A percentile compares a stretch with the other conserved stretches of the same genome.
Conservation (phyloP, 2,888 invertebrate genomes). For the Colletes collaris region DNA sequence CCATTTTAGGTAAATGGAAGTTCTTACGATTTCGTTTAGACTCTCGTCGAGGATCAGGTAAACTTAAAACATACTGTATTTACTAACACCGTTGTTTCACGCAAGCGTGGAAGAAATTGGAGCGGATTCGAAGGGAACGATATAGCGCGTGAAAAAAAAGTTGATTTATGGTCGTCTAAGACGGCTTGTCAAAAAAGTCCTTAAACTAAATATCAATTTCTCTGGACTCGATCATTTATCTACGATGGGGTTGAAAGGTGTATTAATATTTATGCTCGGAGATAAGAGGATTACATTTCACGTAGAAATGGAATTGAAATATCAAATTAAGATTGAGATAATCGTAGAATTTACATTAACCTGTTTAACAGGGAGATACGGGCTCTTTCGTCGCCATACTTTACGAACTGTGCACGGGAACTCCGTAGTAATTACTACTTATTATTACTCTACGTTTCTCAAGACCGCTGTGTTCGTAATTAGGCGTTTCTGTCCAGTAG, state of each 20-base stretch:
- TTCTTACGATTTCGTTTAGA: too few relatives aligned
- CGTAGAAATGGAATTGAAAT: slow-evolving; percentile 26
- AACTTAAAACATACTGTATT: too few relatives aligned
- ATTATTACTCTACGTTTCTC: background rate
- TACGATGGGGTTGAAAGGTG: background rate
- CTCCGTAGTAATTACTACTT: background rate
- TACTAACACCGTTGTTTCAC: too few relatives aligned
- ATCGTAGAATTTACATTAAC: slow-evolving; percentile 33
- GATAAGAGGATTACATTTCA: slow-evolving; percentile 22
- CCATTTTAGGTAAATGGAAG: too few relatives aligned
- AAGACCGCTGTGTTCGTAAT: slow-evolving; percentile 1
- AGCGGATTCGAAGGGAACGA: too few relatives aligned
- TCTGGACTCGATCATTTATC: slow-evolving; percentile 23
- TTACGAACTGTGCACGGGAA: background rate
- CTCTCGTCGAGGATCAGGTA: too few relatives aligned
- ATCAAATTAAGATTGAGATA: slow-evolving; percentile 46
- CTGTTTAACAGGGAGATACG: slow-evolving; percentile 19
- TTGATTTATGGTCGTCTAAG: slow-evolving; percentile 6
- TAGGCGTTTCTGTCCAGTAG: too few relatives aligned
- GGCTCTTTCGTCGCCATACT: background rate
- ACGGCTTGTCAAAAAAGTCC: background rate
- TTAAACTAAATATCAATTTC: slow-evolving; percentile 10
- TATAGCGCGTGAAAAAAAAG: too few relatives aligned
- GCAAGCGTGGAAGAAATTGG: too few relatives aligned
- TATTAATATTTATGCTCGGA: slow-evolving; percentile 27